Evolutionary conservation across 2,113 vertebrate genomes (phyloP).

Genomic region (Boleophthalmus pectinirostris): DNA sequence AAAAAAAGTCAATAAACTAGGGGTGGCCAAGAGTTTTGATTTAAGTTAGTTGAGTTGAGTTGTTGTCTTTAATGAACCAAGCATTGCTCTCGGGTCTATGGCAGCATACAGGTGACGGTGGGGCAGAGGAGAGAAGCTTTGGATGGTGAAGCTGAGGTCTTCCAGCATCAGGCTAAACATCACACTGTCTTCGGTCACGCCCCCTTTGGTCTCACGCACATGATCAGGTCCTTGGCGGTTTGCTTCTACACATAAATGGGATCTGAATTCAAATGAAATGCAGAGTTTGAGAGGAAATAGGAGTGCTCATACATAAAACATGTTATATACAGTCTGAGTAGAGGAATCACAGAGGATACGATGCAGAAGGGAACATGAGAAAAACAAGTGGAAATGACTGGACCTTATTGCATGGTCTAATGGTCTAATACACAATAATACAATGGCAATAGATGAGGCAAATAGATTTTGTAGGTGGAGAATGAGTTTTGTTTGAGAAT

Average conservation of each 20-base stretch:
- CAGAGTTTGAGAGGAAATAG: constrained; percentile 8
- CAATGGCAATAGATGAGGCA: background rate
- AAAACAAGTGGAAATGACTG: background rate
- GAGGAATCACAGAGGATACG: constrained; percentile 22
- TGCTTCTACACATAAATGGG: constrained; percentile 96
- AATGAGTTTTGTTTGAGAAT: too few species aligned
- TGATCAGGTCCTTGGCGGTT: constrained; percentile 85
- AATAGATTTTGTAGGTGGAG: too few species aligned
- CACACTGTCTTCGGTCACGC: constrained; percentile 82
- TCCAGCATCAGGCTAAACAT: constrained; percentile 79
- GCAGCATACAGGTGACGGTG: constrained; percentile 83
- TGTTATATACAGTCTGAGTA: constrained; percentile 7
- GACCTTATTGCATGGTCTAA: background rate
- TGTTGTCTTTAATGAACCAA: constrained; percentile 87
- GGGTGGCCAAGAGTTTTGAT: too few species aligned
- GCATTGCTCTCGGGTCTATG: constrained; percentile 88
- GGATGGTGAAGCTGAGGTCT: constrained; percentile 75
- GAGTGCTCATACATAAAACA: constrained; percentile 43
- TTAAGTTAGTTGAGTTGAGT: too few species aligned
- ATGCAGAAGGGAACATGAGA: constrained; percentile 17
- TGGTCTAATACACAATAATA: background rate
- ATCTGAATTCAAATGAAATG: constrained; percentile 69
- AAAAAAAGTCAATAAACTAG: too few species aligned
- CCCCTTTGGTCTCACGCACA: constrained; percentile 80
- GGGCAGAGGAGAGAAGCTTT: constrained; percentile 75